phyloP scores from a whole-genome alignment of 2,888 invertebrate genomes.

The Bombylius discolor region DNA sequence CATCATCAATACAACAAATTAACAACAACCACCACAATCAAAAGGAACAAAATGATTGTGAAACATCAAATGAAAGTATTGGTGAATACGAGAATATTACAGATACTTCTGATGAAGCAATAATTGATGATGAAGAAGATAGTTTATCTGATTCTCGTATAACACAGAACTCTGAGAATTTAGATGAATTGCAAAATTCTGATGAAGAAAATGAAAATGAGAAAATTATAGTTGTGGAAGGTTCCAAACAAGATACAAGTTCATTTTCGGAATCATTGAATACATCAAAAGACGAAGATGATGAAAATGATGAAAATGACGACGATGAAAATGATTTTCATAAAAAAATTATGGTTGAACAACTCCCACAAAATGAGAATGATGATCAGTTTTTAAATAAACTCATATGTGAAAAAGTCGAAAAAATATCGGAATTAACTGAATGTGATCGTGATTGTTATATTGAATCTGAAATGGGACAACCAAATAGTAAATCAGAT shows the following conservation, averaged over 20 bases:
- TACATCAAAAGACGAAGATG: not conserved
- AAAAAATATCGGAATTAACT: constrained; percentile 17
- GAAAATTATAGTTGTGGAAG: not conserved
- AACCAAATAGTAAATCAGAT: constrained; percentile 13
- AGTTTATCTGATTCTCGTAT: not conserved
- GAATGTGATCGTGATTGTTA: constrained; percentile 22
- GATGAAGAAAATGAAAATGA: not conserved
- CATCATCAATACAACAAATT: too few species aligned
- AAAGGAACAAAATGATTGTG: too few species aligned
- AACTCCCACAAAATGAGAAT: not conserved
- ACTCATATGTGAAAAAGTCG: not conserved
- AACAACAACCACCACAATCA: too few species aligned
- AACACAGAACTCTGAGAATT: too few species aligned
- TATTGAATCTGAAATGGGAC: constrained; percentile 15
- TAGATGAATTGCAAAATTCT: too few species aligned
- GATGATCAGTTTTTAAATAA: constrained; percentile 1
- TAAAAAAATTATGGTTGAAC: not conserved
- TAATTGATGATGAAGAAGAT: not conserved
- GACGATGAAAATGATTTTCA: not conserved
- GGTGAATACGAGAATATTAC: too few species aligned
- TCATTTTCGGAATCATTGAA: not conserved
- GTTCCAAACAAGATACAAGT: not conserved
- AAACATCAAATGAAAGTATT: too few species aligned
- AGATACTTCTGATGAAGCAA: too few species aligned
- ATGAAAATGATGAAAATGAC: not conserved